Conservation (phyloP, 2,113 vertebrate species). For the Rhinolophus sinicus region DNA sequence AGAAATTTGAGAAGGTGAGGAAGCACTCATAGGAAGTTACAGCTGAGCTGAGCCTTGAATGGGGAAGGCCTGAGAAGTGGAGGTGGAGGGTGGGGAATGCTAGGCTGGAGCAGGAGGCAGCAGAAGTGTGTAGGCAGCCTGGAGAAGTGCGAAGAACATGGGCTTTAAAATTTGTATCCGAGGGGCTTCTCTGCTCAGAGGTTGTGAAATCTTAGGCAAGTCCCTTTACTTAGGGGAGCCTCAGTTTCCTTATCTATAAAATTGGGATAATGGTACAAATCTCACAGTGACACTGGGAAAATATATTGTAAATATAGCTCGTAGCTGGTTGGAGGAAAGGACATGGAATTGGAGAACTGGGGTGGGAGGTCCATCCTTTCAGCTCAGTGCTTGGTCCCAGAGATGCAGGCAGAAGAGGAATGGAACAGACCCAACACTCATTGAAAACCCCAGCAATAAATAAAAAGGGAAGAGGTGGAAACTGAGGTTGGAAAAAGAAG, state of each 20-base stretch:
- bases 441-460: background rate
- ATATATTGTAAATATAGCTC: background rate
- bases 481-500: background rate
- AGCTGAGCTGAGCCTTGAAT: background rate
- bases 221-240: background rate
- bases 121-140: rapidly evolving
- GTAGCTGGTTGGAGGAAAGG: background rate
- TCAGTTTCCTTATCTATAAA: constrained; percentile 10
- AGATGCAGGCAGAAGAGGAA: background rate
- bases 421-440: background rate
- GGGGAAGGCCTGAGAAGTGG: background rate
- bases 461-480: background rate
- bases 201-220: background rate
- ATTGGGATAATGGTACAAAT: background rate
- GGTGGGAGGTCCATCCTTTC: background rate
- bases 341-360: background rate
- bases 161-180: background rate
- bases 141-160: background rate
- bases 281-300: background rate
- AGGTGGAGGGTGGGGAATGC: background rate
- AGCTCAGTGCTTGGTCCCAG: background rate
- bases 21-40: background rate
- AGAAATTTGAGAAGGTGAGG: background rate
- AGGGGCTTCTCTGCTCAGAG: background rate
- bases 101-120: background rate